Evolutionary conservation across 2,888 invertebrate species (phyloP).

Genomic region (Druceiella hillmani): DNA sequence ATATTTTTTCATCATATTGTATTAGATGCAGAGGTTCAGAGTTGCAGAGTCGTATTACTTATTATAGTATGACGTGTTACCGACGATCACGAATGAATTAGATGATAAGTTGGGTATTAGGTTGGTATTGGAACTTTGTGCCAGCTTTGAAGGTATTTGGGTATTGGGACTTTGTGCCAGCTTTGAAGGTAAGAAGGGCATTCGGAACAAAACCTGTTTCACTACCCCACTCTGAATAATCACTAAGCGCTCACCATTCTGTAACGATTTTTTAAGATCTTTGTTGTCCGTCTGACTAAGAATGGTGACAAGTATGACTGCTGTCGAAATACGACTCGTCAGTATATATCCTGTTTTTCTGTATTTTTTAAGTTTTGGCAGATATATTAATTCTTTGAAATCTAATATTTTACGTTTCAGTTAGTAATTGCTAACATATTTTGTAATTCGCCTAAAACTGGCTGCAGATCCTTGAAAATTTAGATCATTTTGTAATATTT

Average conservation of each 20-base stretch:
- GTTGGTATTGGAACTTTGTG: conserved; percentile 24
- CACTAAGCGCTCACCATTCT: conserved; percentile 17
- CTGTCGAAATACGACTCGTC: conserved; percentile 18
- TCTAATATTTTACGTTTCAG: conserved; percentile 12
- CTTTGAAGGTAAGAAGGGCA: conserved; percentile 15
- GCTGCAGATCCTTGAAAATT: conserved; percentile 9
- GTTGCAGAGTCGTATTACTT: no score
- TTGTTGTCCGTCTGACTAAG: conserved; percentile 12
- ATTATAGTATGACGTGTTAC: conserved; percentile 20
- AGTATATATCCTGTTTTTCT: conserved; percentile 16
- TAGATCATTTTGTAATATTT: conserved; percentile 5
- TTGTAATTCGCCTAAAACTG: conserved; percentile 6
- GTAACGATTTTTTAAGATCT: conserved; percentile 12
- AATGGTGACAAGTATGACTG: conserved; percentile 9
- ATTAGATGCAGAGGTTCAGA: no score
- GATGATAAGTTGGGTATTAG: conserved; percentile 24
- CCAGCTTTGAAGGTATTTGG: conserved; percentile 24
- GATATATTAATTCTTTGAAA: conserved; percentile 14
- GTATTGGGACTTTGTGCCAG: conserved; percentile 19
- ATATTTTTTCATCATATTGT: conserved; percentile 1
- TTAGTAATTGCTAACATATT: conserved; percentile 11
- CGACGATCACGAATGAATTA: conserved; percentile 13
- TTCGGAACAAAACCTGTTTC: conserved; percentile 21
- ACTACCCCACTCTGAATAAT: conserved; percentile 22
- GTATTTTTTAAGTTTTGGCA: conserved; percentile 14